Conservation (phyloP, 2,797 vertebrate genomes). For the Balearica regulorum region DNA sequence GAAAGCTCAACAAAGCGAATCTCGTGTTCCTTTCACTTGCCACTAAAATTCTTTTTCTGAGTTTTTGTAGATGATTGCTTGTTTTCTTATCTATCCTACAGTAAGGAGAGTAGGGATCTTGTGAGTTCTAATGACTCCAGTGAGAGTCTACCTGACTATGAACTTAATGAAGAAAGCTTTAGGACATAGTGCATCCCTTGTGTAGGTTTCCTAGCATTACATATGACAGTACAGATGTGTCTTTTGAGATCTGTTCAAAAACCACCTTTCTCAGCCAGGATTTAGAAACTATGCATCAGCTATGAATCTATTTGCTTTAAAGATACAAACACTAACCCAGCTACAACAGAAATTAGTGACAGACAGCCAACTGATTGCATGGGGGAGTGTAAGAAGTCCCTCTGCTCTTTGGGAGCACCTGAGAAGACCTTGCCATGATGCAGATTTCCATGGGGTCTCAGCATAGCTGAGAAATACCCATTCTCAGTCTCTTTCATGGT, state of each 20-base stretch:
- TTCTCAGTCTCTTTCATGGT: neutral
- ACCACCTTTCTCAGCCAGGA: neutral
- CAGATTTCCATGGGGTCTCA: neutral
- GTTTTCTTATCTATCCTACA: neutral
- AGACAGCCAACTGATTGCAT: neutral
- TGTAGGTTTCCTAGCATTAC: neutral
- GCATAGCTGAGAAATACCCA: neutral
- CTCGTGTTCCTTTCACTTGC: neutral
- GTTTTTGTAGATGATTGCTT: neutral
- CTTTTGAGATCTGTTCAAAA: neutral
- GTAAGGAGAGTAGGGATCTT: neutral
- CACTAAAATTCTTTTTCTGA: neutral
- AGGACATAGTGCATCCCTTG: neutral
- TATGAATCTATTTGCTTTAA: neutral
- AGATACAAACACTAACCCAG: neutral
- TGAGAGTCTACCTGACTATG: neutral
- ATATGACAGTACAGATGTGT: neutral
- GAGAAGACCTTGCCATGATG: neutral
- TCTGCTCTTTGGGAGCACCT: neutral
- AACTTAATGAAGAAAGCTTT: neutral
- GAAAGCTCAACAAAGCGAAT: neutral
- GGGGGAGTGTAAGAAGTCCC: neutral
- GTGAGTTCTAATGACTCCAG: neutral
- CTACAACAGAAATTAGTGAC: neutral
- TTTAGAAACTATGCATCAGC: neutral